Evolutionary conservation across 2,113 vertebrate species (phyloP).

Genomic region (Tylochromis polylepis): DNA sequence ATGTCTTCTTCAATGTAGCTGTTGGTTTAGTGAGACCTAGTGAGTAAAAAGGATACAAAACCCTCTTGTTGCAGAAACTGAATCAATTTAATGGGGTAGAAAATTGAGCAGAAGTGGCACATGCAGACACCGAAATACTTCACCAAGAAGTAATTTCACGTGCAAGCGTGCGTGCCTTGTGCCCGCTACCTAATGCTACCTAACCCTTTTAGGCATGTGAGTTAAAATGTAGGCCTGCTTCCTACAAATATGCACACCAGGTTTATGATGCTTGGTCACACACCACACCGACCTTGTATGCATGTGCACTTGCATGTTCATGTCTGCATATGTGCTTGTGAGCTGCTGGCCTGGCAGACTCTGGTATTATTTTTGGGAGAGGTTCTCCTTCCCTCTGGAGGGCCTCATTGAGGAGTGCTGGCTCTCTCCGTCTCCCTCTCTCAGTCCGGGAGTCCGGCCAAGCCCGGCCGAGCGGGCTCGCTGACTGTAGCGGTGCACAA

Average conservation of each 20-base stretch:
- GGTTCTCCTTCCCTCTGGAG: slow-evolving; percentile 69
- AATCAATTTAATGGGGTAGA: neutral
- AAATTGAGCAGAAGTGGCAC: neutral
- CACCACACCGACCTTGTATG: neutral
- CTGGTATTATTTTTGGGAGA: slow-evolving; percentile 75
- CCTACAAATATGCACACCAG: neutral
- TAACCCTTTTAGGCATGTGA: neutral
- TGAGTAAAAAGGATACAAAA: slow-evolving; percentile 4
- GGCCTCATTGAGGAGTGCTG: slow-evolving; percentile 71
- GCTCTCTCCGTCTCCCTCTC: slow-evolving; percentile 63
- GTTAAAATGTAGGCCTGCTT: neutral
- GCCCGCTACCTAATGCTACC: neutral
- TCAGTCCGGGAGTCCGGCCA: slow-evolving; percentile 70
- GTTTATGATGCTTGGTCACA: neutral
- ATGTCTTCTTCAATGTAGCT: neutral
- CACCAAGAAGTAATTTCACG: neutral
- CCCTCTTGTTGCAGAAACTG: neutral
- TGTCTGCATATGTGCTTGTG: slow-evolving; percentile 11
- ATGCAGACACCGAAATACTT: neutral
- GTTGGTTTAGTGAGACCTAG: slow-evolving; percentile 16
- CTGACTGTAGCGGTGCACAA: slow-evolving; percentile 29
- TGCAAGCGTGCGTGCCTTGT: neutral
- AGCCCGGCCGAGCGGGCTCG: slow-evolving; percentile 34
- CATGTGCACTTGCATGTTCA: neutral
- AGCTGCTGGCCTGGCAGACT: slow-evolving; percentile 47